Evolutionary conservation across 1,140 invertebrate genomes (phyloP), one percentile per base, ranked within the genome.

Genomic region (Drosophila ogumai): DNA sequence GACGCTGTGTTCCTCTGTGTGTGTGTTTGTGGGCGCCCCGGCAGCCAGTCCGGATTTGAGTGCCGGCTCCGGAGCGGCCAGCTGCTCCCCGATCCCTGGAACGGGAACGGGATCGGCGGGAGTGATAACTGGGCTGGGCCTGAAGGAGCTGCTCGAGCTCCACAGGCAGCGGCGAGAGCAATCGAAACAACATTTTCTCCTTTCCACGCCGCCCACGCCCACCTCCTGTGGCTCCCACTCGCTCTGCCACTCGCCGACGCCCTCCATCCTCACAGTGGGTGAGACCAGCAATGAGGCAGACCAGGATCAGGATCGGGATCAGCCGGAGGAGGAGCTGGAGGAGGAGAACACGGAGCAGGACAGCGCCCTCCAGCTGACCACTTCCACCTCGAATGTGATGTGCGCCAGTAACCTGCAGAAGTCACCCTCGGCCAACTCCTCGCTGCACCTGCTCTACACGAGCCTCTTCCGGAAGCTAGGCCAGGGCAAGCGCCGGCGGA

Each of bases 101-200:
- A 55, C 61, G 56, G 81, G 64, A 34, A 56, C 76, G 63, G 72
- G 66, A 52, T 59, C 75, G 15, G 60, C 75, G 15, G 65, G 36
- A 38, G 66, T 44, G n/a, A 52, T 47, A 34, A 58, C 64, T 40
- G 76, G 74, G 54, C 44, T 69, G 59, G 76, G 77, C 75, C 80
- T 92, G 73, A 91, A 75, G 76, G 87, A 92, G 79, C 80, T 92
- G 58, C 80, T 92, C 73, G 73, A 86, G 57, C 79, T 92, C 31
- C 90, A 92, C 69, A 74, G 91, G 77, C 91, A 91, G 75, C 87
- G 91, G 17, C 84, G 79, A 61, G 84, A 92, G 66, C 79, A 86
- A 92, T 92, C 91, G 65, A 92, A 92, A 91, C 87, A 92, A 91
- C 85, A 86, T 86, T 92, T 92, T 91, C 79, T 92, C 78, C 84